phyloP scores from a whole-genome alignment of 2,113 vertebrate genomes.

The Sylvilagus bachmani region DNA sequence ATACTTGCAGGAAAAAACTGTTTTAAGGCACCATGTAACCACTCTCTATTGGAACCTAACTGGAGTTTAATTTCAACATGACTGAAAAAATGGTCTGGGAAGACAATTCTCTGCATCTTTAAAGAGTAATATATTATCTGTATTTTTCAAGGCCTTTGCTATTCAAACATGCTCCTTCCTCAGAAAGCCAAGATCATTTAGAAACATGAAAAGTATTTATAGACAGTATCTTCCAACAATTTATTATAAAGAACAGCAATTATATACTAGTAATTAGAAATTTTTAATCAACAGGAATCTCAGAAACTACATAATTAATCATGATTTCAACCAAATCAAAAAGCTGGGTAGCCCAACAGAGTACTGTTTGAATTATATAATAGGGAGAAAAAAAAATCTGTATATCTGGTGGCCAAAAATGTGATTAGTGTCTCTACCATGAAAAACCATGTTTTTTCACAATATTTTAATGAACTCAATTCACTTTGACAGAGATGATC shows the following conservation, averaged over 20 bases:
- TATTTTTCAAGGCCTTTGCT: background rate
- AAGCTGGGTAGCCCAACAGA: background rate
- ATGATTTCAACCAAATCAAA: background rate
- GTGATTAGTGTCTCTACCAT: background rate
- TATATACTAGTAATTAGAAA: background rate
- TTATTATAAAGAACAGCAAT: background rate
- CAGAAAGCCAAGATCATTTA: background rate
- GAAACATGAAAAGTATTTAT: background rate
- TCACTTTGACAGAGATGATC: background rate
- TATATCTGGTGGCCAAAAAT: background rate
- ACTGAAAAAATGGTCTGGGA: background rate
- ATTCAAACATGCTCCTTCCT: background rate
- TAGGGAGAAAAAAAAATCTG: background rate
- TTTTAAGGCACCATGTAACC: background rate
- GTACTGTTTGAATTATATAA: background rate
- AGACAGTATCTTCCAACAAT: background rate
- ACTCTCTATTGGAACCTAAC: background rate
- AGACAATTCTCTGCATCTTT: background rate
- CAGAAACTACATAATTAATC: background rate
- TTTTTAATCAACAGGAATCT: background rate
- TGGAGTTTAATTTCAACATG: background rate
- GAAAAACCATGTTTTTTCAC: background rate
- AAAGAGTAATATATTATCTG: background rate
- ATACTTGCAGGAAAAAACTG: background rate
- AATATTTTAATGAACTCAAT: background rate